Evolutionary conservation across 2,113 vertebrate genomes (phyloP).

Genomic region (Sinocyclocheilus grahami): DNA sequence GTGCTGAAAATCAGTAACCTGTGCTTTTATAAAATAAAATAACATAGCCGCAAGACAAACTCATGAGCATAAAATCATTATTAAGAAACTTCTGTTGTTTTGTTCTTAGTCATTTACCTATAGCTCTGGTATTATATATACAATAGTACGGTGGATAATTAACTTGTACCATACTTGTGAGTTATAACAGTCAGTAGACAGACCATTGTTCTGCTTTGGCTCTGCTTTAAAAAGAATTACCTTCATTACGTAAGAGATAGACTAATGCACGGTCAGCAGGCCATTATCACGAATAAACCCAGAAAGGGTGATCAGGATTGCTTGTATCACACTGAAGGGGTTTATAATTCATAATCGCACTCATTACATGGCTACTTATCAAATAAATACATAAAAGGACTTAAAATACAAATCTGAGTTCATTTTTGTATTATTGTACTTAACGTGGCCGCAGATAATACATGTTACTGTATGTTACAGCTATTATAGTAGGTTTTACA

Average conservation of each 20-base stretch:
- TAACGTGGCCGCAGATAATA: neutral
- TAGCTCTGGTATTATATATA: neutral
- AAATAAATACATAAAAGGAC: neutral
- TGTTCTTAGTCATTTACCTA: neutral
- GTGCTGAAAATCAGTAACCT: neutral
- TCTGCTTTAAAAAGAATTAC: neutral
- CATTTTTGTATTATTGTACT: neutral
- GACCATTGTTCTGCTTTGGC: neutral
- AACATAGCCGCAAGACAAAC: neutral
- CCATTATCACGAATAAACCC: neutral
- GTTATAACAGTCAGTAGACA: neutral
- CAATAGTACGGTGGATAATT: neutral
- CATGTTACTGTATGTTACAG: neutral
- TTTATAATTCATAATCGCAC: neutral
- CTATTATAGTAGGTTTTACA: neutral
- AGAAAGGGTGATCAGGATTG: neutral
- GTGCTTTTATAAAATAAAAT: neutral
- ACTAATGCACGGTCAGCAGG: neutral
- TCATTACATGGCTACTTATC: neutral
- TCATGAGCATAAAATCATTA: neutral
- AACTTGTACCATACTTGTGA: neutral
- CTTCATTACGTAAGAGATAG: neutral
- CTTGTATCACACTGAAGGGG: neutral
- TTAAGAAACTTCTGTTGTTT: neutral
- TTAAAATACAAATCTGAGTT: neutral